A percentile compares a stretch with the other conserved stretches of the same genome.
phyloP scores from a whole-genome alignment of 2,797 vertebrate species.

The Peromyscus aztecus region DNA sequence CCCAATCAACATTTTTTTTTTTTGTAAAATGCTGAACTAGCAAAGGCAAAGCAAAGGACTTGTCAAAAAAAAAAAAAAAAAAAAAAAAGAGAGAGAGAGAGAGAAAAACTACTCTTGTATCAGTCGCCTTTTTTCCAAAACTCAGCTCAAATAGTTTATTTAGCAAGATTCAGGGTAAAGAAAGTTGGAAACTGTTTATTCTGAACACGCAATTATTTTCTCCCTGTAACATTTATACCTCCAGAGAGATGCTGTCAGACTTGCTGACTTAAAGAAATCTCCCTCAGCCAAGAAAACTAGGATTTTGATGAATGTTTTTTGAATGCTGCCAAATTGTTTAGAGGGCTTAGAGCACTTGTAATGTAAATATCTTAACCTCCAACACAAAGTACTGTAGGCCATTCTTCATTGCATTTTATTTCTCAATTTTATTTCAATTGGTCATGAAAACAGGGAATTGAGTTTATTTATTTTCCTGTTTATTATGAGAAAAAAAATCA shows the following conservation, averaged over 20 bases:
- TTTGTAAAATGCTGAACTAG: background rate
- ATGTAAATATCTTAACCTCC: constrained; percentile 27
- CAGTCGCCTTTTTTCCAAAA: constrained; percentile 44
- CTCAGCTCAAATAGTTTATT: constrained; percentile 37
- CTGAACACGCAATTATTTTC: constrained; percentile 60
- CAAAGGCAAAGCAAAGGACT: constrained; percentile 58
- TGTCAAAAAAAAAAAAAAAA: constrained; percentile 33
- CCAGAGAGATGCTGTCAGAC: background rate
- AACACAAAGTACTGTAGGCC: background rate
- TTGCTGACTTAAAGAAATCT: constrained; percentile 55
- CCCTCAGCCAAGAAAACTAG: constrained; percentile 1
- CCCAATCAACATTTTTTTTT: constrained; percentile 22
- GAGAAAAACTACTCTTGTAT: background rate
- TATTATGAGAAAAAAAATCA: constrained; percentile 21
- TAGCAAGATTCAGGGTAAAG: constrained; percentile 48
- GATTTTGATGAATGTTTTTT: constrained; percentile 37
- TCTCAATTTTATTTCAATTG: constrained; percentile 13
- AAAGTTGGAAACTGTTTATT: constrained; percentile 61
- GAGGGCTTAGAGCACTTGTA: background rate
- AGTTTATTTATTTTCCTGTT: background rate
- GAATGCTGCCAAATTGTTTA: constrained; percentile 44
- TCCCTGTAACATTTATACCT: constrained; percentile 9
- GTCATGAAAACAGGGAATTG: background rate
- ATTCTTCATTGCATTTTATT: constrained; percentile 43
- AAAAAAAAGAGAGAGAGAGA: no score